phyloP scores from a whole-genome alignment of 2,888 invertebrate genomes.

The Caenorhabditis virilis region DNA sequence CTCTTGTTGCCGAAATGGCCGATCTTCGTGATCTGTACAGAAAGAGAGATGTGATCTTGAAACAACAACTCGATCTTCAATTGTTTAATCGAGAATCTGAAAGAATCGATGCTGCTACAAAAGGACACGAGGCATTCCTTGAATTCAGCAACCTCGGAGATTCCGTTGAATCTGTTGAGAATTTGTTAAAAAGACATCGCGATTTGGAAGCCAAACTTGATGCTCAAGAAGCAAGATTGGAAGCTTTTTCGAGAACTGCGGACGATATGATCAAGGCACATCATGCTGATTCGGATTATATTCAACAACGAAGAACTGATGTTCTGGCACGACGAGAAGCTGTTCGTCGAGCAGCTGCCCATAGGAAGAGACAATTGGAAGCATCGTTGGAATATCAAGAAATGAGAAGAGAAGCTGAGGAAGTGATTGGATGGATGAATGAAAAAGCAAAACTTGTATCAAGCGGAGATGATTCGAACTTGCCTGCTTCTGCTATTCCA shows the following conservation, averaged over 20 bases:
- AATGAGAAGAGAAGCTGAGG: conserved; percentile 89
- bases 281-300: conserved; percentile 58
- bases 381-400: conserved; percentile 88
- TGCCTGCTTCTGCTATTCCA: conserved; percentile 73
- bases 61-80: conserved; percentile 84
- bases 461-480: conserved; percentile 49
- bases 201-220: conserved; percentile 88
- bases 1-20: conserved; percentile 41
- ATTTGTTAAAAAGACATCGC: conserved; percentile 87
- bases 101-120: conserved; percentile 91
- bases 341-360: conserved; percentile 75
- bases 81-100: conserved; percentile 93
- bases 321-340: conserved; percentile 77
- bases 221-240: conserved; percentile 89
- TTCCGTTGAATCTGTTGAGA: conserved; percentile 77
- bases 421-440: conserved; percentile 81
- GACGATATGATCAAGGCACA: conserved; percentile 82
- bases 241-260: conserved; percentile 82
- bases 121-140: conserved; percentile 89
- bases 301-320: conserved; percentile 70
- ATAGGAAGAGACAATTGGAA: conserved; percentile 78
- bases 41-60: conserved; percentile 82
- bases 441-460: conserved; percentile 82
- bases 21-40: conserved; percentile 70
- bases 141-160: conserved; percentile 82